These are phyloP conservation scores for Paradoxurus hermaphroditus DNA, from an alignment of 2,113 vertebrate species.

Conservation along the genomic window DNA sequence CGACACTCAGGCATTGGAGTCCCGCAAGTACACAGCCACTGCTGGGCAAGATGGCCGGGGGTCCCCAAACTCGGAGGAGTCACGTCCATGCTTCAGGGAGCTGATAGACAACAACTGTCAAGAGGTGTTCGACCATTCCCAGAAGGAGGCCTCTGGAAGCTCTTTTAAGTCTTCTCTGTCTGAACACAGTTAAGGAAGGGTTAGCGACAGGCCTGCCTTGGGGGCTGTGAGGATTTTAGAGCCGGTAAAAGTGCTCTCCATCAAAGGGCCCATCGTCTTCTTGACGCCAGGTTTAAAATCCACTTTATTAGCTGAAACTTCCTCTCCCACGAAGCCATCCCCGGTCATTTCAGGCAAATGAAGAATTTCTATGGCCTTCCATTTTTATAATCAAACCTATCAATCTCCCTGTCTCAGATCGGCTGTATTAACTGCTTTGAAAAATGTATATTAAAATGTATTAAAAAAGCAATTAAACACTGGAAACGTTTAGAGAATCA, in stretches of 20 bases:
- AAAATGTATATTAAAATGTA: background rate
- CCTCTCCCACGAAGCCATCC: no score
- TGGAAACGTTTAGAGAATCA: background rate
- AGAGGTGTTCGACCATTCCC: background rate
- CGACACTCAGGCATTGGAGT: background rate
- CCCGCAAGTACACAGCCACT: background rate
- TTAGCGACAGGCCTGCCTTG: background rate
- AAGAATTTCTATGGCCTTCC: background rate
- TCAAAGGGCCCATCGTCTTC: background rate
- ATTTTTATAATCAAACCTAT: background rate
- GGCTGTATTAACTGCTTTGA: background rate
- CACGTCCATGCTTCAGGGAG: rapidly evolving
- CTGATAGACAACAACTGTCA: background rate
- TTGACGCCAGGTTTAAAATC: background rate
- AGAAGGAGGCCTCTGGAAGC: background rate
- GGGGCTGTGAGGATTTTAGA: background rate
- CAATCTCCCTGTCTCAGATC: background rate
- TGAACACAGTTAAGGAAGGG: background rate
- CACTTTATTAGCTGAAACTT: background rate
- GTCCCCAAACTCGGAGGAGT: background rate
- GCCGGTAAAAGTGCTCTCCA: background rate
- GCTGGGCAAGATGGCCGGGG: background rate
- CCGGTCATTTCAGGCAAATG: no score
- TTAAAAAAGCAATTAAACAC: background rate
- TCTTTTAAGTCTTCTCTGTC: background rate